Percentiles rank a stretch among this genome's conserved stretches.
phyloP scores from a whole-genome alignment of 2,797 vertebrate genomes.

The Sitta carolinensis region DNA sequence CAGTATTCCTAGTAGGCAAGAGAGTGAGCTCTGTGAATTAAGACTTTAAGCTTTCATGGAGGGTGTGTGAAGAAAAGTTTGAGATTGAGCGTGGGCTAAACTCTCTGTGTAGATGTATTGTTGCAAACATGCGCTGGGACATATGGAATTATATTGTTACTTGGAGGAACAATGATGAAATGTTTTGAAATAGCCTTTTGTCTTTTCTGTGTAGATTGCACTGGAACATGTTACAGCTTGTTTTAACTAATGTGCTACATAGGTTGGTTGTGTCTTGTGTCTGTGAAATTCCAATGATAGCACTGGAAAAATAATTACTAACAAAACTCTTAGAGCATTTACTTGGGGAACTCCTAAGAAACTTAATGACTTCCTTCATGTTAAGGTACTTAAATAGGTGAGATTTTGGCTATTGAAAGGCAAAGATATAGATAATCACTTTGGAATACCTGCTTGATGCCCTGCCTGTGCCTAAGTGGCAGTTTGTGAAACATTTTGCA shows the following conservation, averaged over 20 bases:
- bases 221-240: conserved; percentile 33
- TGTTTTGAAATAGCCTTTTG: conserved; percentile 34
- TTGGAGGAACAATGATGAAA: conserved; percentile 11
- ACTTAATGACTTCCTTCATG: neutral
- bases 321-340: neutral
- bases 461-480: neutral
- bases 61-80: conserved; percentile 40
- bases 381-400: neutral
- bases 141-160: conserved; percentile 7
- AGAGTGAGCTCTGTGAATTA: conserved; percentile 11
- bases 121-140: conserved; percentile 47
- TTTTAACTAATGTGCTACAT: neutral
- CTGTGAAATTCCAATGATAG: conserved; percentile 4
- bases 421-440: neutral
- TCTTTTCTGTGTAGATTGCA: conserved; percentile 13
- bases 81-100: conserved; percentile 8
- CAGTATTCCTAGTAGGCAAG: conserved; percentile 7
- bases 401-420: neutral
- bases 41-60: neutral
- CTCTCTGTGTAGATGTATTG: conserved; percentile 15
- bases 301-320: neutral
- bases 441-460: neutral
- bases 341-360: neutral
- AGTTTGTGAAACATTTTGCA: conserved; percentile 1
- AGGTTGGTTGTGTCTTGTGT: neutral